phyloP scores from a whole-genome alignment of 30 jellyfish, hydroid and myxozoan species.

The Morbakka virulenta region DNA sequence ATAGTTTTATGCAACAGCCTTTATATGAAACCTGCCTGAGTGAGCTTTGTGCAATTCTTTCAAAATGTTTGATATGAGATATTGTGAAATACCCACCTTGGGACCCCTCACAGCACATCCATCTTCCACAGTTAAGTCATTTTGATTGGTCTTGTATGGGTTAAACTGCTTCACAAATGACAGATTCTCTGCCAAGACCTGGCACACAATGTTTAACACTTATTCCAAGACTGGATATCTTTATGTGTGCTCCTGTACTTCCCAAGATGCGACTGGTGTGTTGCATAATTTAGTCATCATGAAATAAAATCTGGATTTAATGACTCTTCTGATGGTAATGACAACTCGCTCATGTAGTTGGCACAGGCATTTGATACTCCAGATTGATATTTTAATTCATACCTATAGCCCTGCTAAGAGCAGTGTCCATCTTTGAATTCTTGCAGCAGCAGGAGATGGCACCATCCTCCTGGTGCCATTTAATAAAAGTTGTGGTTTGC shows the following conservation, averaged over 20 bases:
- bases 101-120: neutral
- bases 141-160: neutral
- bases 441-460: no score
- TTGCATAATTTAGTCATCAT: no score
- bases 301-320: neutral
- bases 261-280: no score
- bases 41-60: neutral
- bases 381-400: no score
- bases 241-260: no score
- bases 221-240: neutral
- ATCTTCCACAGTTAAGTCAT: slow-evolving; percentile 5
- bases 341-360: neutral
- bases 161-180: neutral
- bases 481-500: no score
- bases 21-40: slow-evolving; percentile 9
- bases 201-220: neutral
- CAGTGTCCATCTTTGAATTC: no score
- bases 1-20: neutral
- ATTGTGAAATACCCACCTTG: slow-evolving; percentile 15
- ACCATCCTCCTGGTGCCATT: no score
- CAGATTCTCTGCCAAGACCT: neutral
- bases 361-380: no score
- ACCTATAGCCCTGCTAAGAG: no score
- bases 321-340: neutral
- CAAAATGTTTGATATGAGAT: neutral